Evolutionary conservation across 2,888 invertebrate species (phyloP).

Genomic region (Adineta ricciae): DNA sequence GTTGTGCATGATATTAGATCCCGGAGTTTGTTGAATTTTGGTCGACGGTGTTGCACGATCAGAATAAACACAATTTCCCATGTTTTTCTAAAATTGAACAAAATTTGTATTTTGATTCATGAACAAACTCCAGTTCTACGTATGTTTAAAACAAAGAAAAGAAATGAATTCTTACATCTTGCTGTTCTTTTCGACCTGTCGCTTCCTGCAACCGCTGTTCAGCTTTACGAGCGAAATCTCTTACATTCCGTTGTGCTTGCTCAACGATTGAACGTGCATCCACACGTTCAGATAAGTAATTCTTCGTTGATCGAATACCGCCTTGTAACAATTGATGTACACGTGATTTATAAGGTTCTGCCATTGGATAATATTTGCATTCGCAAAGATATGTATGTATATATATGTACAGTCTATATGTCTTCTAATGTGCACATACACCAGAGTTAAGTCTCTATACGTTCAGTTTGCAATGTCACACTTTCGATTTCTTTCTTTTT

Average conservation of each 20-base stretch:
- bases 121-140: too few species aligned
- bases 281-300: background rate
- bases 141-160: too few species aligned
- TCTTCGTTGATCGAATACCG: background rate
- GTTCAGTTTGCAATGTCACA: background rate
- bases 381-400: background rate
- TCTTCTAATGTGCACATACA: background rate
- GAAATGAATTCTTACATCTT: background rate
- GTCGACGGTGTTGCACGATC: background rate
- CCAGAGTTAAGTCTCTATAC: background rate
- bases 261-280: background rate
- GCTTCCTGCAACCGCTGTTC: background rate
- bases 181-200: background rate
- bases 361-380: background rate
- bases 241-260: background rate
- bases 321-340: background rate
- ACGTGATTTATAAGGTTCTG: background rate
- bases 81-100: background rate
- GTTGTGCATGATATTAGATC: background rate
- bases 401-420: background rate
- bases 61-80: background rate
- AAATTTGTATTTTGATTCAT: too few species aligned
- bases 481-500: background rate
- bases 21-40: background rate
- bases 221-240: background rate